Base-by-base conservation (phyloP, 2,113 vertebrate species). In the Pituophis catenifer region DNA sequence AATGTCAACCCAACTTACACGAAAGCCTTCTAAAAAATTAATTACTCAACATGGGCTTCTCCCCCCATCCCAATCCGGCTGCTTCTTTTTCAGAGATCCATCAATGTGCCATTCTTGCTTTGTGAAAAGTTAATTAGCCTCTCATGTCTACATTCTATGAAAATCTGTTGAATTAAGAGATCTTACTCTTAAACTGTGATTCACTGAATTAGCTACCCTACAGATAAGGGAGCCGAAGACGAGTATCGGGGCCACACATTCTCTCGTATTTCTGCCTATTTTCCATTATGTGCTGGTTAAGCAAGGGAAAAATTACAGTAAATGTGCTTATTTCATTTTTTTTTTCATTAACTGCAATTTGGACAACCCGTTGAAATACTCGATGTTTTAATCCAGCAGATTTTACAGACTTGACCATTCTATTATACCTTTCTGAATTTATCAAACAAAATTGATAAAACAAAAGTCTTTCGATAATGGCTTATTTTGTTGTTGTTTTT, bases 41-140 rank as follows among this genome's bases (percentile, higher is more conserved):
- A 92, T 92, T 92, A 81, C 44, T 87, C 92, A 81, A 54, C 57
- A 88, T 89, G 65, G 52, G 17, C 57, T 85, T 75, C 62, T 48
- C 15, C 15, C 89, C 48, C 8, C 19, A 0, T 54, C 59, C 8
- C n/a, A 38, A 58, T 7, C 21, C 15, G 4, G 59, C n/a, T 52
- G 29, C 70, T 33, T 90, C 92, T 59, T 93, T 90, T 21, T 38
- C 44, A 38, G 70, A 48, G 55, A 93, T 48, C 92, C 89, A 89
- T 90, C 90, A 90, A 90, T 44, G 70, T 54, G 85, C 26, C 81
- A 75, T 24, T 24, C 89, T 86, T 90, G 54, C 33, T 29, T 89
- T 58, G 89, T 38, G 75, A 89, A 85, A 85, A 93, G 70, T 90
- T 59, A 90, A 90, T 93, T 86, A 90, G 92, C 70, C 55, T 93